Evolutionary conservation across 2,888 invertebrate species (phyloP).

Genomic region (Zelleria hepariella): DNA sequence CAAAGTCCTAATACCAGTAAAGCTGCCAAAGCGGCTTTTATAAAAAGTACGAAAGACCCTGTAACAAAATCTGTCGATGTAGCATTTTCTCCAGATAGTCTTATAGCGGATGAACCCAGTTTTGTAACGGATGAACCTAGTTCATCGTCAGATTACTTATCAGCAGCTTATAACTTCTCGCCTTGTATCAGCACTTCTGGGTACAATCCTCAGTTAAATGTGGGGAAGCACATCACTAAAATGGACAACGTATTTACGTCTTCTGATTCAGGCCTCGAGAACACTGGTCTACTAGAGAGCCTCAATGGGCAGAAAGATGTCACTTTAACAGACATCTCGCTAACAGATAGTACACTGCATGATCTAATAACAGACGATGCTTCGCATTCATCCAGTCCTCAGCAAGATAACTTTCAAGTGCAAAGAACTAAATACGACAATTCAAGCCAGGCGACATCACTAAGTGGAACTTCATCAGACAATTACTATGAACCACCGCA

Average conservation of each 20-base stretch:
- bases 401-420: constrained; percentile 22
- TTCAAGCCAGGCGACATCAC: constrained; percentile 17
- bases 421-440: constrained; percentile 19
- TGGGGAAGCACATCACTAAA: constrained; percentile 35
- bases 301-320: constrained; percentile 49
- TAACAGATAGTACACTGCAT: constrained; percentile 56
- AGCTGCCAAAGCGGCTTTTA: not conserved
- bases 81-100: constrained; percentile 51
- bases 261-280: constrained; percentile 63
- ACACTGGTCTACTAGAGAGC: constrained; percentile 49
- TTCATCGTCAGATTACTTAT: constrained; percentile 58
- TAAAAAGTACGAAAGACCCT: not conserved
- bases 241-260: constrained; percentile 56
- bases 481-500: constrained; percentile 22
- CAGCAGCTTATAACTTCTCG: constrained; percentile 48
- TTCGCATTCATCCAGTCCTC: constrained; percentile 28
- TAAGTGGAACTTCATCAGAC: constrained; percentile 21
- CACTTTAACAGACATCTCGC: constrained; percentile 46
- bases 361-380: constrained; percentile 46
- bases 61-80: constrained; percentile 25
- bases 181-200: constrained; percentile 34
- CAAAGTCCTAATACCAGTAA: constrained; percentile 19
- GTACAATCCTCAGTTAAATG: constrained; percentile 36
- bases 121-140: constrained; percentile 54
- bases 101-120: constrained; percentile 52